These are phyloP conservation scores for Dysidea cf. avara DNA, from an alignment of 37 sponge, comb jelly and placozoan species.

Conservation along the genomic window DNA sequence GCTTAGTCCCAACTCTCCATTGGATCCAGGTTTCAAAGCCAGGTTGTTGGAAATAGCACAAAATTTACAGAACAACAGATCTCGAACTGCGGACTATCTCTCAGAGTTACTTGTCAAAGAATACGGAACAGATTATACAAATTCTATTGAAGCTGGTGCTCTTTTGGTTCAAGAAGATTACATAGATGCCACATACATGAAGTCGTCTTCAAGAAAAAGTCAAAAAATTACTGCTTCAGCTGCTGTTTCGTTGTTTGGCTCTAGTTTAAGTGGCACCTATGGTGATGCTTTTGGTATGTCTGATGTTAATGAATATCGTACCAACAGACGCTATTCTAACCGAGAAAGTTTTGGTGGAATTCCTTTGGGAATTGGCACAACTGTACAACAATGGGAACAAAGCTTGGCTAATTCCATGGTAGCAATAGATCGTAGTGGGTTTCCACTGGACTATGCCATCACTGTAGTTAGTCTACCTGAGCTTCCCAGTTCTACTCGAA, in stretches of 20 bases:
- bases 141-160: conserved; percentile 5
- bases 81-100: conserved; percentile 44
- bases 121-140: conserved; percentile 71
- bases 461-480: conserved; percentile 29
- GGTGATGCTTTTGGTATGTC: no score
- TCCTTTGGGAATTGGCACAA: no score
- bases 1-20: conserved; percentile 34
- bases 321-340: no score
- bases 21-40: conserved; percentile 50
- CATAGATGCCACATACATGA: not conserved
- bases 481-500: conserved; percentile 11
- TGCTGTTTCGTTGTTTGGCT: no score
- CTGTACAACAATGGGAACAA: conserved; percentile 16
- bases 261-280: no score
- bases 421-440: conserved; percentile 48
- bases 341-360: no score
- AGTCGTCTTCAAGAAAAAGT: not conserved
- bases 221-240: conserved; percentile 34
- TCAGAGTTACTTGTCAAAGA: conserved; percentile 70
- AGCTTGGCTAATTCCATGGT: conserved; percentile 42
- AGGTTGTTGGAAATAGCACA: conserved; percentile 68
- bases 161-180: conserved; percentile 53
- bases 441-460: conserved; percentile 38
- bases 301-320: no score
- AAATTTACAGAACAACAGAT: conserved; percentile 63